phyloP scores from a whole-genome alignment of 92 coral and sea anemone genomes.

The Parazoanthus darwini region DNA sequence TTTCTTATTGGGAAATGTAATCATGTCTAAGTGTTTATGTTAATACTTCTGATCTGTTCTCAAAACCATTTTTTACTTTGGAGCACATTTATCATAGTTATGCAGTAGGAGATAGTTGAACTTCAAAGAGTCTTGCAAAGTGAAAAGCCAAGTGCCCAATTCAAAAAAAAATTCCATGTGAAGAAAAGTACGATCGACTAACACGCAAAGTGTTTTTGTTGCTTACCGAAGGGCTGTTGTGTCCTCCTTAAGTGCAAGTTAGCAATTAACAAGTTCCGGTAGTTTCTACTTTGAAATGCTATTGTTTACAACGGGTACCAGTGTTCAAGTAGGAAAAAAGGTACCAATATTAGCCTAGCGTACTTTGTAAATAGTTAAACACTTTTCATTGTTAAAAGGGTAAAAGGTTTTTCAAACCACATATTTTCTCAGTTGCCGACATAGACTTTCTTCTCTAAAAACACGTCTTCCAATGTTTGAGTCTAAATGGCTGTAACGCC shows the following conservation, averaged over 20 bases:
- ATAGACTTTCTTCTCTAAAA: too few relatives aligned
- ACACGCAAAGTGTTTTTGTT: neutral
- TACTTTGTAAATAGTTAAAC: too few relatives aligned
- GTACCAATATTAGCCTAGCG: too few relatives aligned
- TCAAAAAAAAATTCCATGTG: neutral
- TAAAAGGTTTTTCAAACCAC: too few relatives aligned
- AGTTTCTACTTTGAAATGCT: neutral
- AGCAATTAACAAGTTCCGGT: neutral
- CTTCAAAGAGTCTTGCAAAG: neutral
- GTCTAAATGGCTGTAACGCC: too few relatives aligned
- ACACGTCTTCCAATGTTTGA: too few relatives aligned
- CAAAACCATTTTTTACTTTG: neutral
- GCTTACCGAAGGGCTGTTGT: neutral
- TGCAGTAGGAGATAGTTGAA: too few relatives aligned
- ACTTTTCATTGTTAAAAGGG: too few relatives aligned
- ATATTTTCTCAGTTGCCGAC: too few relatives aligned
- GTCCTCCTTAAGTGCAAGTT: neutral
- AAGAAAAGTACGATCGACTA: neutral
- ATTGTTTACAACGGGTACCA: neutral
- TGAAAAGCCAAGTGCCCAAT: neutral
- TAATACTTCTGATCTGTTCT: too few relatives aligned
- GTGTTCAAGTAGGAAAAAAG: neutral
- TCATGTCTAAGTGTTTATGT: too few relatives aligned
- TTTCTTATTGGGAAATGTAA: too few relatives aligned
- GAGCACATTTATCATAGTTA: neutral